Percentiles rank a stretch among this genome's conserved stretches.
Conservation (phyloP, 2,113 vertebrate species). For the Rattus norvegicus region DNA sequence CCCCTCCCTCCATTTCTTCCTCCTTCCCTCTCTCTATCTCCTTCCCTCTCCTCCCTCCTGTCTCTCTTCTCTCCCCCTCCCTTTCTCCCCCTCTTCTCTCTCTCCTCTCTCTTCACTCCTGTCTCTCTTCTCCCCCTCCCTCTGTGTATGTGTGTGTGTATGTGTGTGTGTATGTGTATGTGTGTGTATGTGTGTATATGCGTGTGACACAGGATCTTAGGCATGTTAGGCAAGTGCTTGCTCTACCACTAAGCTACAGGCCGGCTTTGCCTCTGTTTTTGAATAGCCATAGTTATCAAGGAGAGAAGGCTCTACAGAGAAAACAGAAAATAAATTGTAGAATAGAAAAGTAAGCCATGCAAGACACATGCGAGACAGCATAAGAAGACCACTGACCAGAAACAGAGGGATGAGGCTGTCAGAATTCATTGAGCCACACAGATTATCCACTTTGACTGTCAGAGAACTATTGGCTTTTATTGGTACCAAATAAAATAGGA, state of each 20-base stretch:
- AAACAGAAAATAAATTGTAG: background rate
- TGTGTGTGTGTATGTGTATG: background rate
- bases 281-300: slow-evolving; percentile 1
- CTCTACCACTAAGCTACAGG: background rate
- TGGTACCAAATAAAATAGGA: background rate
- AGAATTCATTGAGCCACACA: background rate
- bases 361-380: background rate
- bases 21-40: background rate
- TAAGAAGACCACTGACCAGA: background rate
- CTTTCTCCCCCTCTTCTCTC: rapidly evolving
- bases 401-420: background rate
- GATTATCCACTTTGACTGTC: background rate
- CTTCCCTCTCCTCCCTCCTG: rapidly evolving
- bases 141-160: no score
- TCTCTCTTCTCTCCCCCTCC: background rate
- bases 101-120: rapidly evolving
- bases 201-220: no score
- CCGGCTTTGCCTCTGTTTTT: background rate
- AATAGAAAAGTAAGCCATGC: background rate
- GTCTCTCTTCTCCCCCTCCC: rapidly evolving
- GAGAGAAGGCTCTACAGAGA: background rate
- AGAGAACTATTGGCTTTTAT: background rate
- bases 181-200: background rate
- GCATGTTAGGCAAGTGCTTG: background rate
- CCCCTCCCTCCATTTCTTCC: no score